Evolutionary conservation across 2,797 vertebrate species (phyloP).

Genomic region (Remorina albescens): DNA sequence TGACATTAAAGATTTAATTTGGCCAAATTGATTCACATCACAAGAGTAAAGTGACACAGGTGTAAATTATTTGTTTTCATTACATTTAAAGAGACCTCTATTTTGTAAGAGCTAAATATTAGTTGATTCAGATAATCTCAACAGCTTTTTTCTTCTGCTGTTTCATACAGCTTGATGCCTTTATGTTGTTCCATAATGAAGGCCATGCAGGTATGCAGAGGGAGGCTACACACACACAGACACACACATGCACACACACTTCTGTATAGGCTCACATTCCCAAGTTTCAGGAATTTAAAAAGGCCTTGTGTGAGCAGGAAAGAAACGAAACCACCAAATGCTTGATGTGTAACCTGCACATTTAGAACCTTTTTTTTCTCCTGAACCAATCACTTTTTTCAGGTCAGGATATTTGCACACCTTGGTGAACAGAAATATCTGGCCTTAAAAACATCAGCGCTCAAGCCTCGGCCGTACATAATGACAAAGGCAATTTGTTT

Average conservation of each 20-base stretch:
- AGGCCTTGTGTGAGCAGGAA: conserved; percentile 66
- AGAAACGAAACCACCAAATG: conserved; percentile 64
- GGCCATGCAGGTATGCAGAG: conserved; percentile 55
- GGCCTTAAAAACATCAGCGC: conserved; percentile 79
- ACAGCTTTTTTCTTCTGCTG: not conserved
- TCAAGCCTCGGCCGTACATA: conserved; percentile 78
- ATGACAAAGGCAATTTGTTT: conserved; percentile 86
- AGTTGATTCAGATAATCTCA: too few relatives aligned
- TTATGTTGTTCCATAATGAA: conserved; percentile 20
- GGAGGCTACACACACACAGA: conserved; percentile 36
- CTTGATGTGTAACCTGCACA: conserved; percentile 64
- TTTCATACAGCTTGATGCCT: conserved; percentile 29
- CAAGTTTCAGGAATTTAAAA: conserved; percentile 65
- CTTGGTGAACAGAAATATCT: conserved; percentile 56
- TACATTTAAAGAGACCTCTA: not conserved
- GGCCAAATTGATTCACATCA: not conserved
- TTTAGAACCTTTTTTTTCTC: conserved; percentile 63
- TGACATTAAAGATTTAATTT: too few relatives aligned
- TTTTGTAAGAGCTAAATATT: too few relatives aligned
- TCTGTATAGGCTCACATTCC: conserved; percentile 55
- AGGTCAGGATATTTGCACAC: conserved; percentile 53
- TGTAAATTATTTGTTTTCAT: not conserved
- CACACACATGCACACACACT: conserved; percentile 22
- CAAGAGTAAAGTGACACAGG: not conserved
- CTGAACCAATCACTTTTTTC: conserved; percentile 50